Conservation (phyloP, 2,797 vertebrate genomes). For the Diplodus sargus region DNA sequence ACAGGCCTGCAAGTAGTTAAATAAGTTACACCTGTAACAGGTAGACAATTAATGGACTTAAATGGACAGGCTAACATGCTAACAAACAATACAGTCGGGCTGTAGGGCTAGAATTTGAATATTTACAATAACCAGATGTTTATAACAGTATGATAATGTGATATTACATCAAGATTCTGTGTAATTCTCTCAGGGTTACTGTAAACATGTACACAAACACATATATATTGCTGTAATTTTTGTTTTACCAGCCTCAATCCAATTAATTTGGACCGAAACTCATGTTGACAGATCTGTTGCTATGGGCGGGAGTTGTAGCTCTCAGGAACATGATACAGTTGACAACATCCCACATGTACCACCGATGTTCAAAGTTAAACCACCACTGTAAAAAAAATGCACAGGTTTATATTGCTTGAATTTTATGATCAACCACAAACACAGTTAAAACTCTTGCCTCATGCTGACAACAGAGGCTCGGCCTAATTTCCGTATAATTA, state of each 20-base stretch:
- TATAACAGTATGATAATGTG: too few relatives aligned
- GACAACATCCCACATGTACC: conserved; percentile 26
- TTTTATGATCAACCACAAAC: conserved; percentile 66
- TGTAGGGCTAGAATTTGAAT: too few relatives aligned
- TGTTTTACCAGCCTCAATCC: neutral
- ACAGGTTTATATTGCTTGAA: conserved; percentile 47
- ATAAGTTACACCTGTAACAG: too few relatives aligned
- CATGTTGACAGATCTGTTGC: neutral
- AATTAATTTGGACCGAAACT: conserved; percentile 24
- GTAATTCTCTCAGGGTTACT: too few relatives aligned
- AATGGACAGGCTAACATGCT: too few relatives aligned
- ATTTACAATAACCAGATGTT: too few relatives aligned
- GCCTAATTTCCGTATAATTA: conserved; percentile 75
- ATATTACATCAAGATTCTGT: too few relatives aligned
- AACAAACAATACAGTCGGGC: too few relatives aligned
- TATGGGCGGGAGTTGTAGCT: neutral
- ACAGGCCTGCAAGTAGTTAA: too few relatives aligned
- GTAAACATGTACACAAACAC: too few relatives aligned
- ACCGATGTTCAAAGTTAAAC: conserved; percentile 29
- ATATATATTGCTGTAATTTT: neutral
- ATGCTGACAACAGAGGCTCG: conserved; percentile 49
- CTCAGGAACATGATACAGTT: neutral
- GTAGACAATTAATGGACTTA: too few relatives aligned
- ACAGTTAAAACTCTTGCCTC: conserved; percentile 37
- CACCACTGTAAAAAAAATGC: conserved; percentile 22